Conservation (phyloP, 2,888 invertebrate species). For the Nymphalis urticae region DNA sequence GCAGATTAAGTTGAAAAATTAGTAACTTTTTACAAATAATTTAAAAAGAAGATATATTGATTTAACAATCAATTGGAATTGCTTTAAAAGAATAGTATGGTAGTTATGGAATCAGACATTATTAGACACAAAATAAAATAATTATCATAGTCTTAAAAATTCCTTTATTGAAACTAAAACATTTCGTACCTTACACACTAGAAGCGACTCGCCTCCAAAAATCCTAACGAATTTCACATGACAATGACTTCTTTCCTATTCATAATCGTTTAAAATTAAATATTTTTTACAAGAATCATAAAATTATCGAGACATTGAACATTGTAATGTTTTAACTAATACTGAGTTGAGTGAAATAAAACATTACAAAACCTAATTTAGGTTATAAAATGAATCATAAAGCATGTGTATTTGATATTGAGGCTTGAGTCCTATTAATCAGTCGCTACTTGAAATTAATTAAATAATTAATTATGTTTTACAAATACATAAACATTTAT, state of each 20-base stretch:
- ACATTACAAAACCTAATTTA: constrained; percentile 9
- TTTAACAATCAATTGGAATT: too few relatives aligned
- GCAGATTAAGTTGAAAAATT: too few relatives aligned
- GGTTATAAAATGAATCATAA: background rate
- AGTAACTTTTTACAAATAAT: too few relatives aligned
- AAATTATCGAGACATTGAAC: constrained; percentile 20
- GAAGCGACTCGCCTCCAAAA: constrained; percentile 33
- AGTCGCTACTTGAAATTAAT: too few relatives aligned
- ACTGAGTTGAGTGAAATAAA: constrained; percentile 12
- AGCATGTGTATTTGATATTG: background rate
- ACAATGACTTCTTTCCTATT: constrained; percentile 17
- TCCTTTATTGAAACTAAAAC: constrained; percentile 66
- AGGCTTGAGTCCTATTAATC: too few relatives aligned
- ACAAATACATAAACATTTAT: too few relatives aligned
- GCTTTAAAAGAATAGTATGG: too few relatives aligned
- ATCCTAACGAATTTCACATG: constrained; percentile 22
- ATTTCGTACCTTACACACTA: constrained; percentile 58
- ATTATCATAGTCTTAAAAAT: constrained; percentile 44
- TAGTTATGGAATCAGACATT: too few relatives aligned
- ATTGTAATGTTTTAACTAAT: constrained; percentile 15
- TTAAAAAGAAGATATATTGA: too few relatives aligned
- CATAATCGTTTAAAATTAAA: constrained; percentile 10
- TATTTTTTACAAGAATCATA: constrained; percentile 24
- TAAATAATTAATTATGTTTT: too few relatives aligned
- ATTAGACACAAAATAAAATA: background rate